Evolutionary conservation across 2,113 vertebrate species (phyloP), one percentile per base, ranked within the genome.

Genomic region (Barbus barbus): DNA sequence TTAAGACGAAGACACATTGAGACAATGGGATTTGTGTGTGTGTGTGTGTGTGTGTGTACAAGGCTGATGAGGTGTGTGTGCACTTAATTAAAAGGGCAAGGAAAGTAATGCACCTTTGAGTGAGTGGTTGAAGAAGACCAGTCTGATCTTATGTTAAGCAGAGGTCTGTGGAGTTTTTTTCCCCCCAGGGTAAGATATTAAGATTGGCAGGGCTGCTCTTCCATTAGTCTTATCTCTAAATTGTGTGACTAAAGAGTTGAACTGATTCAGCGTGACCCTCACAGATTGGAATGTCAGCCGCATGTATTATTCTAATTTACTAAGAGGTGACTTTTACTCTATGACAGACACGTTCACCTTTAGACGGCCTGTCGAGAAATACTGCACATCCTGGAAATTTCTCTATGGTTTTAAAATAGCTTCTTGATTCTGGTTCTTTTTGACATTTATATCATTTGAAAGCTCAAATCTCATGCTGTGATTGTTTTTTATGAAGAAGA

Each of bases 151-250:
- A n/a, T 38, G 41, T 61, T 71, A 58, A 38, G 26, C 44, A n/a
- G 22, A 24, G 46, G 22, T 48, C 60, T 87, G 26, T 38, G 36
- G 5, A 14, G 9, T 26, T 46, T 78, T 28, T 7, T 33, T 11
- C 26, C 24, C 44, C 12, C 1, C 38, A 13, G 31, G 31, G 51
- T 28, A 56, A 3, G 44, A 56, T 65, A 86, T 51, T 67, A 61
- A 44, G 78, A 84, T 86, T 84, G 86, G 82, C 86, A 87, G 65
- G 67, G 24, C 44, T 78, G 65, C 73, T 65, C 78, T 69, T 71
- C 38, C 26, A 33, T 58, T 69, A 67, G 75, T 83, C 31, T 79
- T 73, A 85, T 82, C 44, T 71, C 24, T 12, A 78, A 77, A 81
- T 77, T 71, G 63, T 56, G 78, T 82, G 56, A 84, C 83, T 84